Evolutionary conservation across 2,888 invertebrate genomes (phyloP).

Genomic region (Diarsia rubi): DNA sequence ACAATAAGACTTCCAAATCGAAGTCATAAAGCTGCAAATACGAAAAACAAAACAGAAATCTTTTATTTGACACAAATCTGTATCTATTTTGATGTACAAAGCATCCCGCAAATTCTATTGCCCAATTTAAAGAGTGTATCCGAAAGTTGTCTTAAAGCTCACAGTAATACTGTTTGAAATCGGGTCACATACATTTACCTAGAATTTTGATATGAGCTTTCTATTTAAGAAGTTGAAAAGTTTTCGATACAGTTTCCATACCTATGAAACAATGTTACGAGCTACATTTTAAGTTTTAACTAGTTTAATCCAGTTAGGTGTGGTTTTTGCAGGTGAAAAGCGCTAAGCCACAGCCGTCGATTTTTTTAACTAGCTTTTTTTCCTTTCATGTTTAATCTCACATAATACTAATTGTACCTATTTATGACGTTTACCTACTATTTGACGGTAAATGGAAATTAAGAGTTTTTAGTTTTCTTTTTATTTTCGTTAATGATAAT

Average conservation of each 20-base stretch:
- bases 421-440: neutral
- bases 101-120: constrained; percentile 31
- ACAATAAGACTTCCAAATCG: constrained; percentile 19
- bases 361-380: constrained; percentile 6
- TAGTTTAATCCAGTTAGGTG: constrained; percentile 48
- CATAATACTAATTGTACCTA: neutral
- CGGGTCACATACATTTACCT: constrained; percentile 2
- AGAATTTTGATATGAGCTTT: constrained; percentile 29
- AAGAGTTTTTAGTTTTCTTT: neutral
- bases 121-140: constrained; percentile 4
- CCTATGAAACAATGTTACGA: constrained; percentile 44
- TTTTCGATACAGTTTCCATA: constrained; percentile 58
- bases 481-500: neutral
- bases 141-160: constrained; percentile 22
- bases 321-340: constrained; percentile 30
- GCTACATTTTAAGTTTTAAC: constrained; percentile 58
- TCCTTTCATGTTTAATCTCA: neutral
- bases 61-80: constrained; percentile 46
- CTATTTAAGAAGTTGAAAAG: constrained; percentile 38
- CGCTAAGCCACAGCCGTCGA: neutral
- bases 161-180: constrained; percentile 21
- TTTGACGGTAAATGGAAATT: too few species aligned
- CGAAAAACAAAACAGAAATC: constrained; percentile 31
- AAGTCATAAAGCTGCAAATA: constrained; percentile 43
- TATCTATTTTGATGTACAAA: constrained; percentile 31